Evolutionary conservation across 2,113 vertebrate genomes (phyloP), one percentile per base, ranked within the genome.

Genomic region (Amazona guildingii): DNA sequence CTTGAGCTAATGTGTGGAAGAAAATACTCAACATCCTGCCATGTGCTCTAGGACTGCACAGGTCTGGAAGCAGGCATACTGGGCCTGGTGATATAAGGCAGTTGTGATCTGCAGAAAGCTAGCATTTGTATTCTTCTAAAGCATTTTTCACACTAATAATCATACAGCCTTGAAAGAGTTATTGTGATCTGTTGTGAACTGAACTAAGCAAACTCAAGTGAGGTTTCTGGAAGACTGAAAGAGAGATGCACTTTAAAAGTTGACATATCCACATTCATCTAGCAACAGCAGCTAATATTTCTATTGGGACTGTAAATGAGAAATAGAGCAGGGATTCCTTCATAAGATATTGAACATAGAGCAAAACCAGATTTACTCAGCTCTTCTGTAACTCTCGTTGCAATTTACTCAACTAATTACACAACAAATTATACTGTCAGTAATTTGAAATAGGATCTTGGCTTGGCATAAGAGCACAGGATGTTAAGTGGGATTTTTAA

Each of bases 241-340:
- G 57, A 72, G 18, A 85, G 7, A 62, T 43, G 17, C 25, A 85
- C 51, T 88, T 86, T 48, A 80, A 66, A 80, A 5, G 20, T 33
- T 33, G 41, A 77, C 31, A 43, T 7, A 25, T 83, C n/a, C 46
- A 86, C n/a, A 75, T 93, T 77, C 66, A 25, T 82, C 83, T 54
- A 48, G 41, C 62, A 91, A 72, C 29, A 79, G 51, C 21, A 62
- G 41, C 31, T 82, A 90, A 17, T 76, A 89, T 35, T 95, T 95
- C 17, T 82, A 24, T 54, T 11, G 21, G 29, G 94, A 86, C 17
- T 35, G 20, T 68, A 88, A 81, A 83, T 43, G 35, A 75, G 5
- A 31, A 80, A 37, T 44, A 24, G 61, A 17, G 5, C 33, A 19
- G 37, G 19, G 41, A 86, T 83, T 86, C 28, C 57, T 70, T 83